Conservation (phyloP, 2,113 vertebrate species). For the Hippocampus barbouri region DNA sequence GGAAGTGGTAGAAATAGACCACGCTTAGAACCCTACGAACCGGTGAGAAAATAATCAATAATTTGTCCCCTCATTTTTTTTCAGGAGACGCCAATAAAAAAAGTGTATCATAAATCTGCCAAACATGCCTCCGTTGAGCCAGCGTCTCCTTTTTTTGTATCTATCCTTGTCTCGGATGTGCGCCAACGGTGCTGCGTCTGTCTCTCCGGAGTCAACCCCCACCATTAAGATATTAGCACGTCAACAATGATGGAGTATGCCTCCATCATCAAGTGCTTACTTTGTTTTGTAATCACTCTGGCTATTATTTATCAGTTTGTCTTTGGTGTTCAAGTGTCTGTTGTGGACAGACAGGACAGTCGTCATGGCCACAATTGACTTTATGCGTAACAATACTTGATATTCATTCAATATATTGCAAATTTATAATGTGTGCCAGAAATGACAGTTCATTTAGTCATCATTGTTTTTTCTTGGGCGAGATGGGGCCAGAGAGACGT, state of each 20-base stretch:
- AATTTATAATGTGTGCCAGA: background rate
- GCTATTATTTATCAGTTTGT: slow-evolving; percentile 9
- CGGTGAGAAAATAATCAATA: background rate
- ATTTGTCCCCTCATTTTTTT: background rate
- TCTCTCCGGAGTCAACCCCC: slow-evolving; percentile 22
- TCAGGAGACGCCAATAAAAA: slow-evolving; percentile 21
- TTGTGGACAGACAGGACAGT: slow-evolving; percentile 11
- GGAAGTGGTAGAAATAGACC: slow-evolving; percentile 13
- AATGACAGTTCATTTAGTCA: too few relatives aligned
- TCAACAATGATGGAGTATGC: slow-evolving; percentile 8
- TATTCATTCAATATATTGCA: background rate
- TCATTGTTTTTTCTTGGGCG: too few relatives aligned
- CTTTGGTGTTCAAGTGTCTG: slow-evolving; percentile 13
- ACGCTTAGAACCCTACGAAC: background rate
- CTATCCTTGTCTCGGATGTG: slow-evolving; percentile 25
- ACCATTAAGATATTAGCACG: slow-evolving; percentile 35
- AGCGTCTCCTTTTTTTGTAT: slow-evolving; percentile 10
- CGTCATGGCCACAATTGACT: background rate
- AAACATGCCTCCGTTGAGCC: slow-evolving; percentile 25
- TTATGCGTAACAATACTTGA: background rate
- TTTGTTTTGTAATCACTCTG: slow-evolving; percentile 15
- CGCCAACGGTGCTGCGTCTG: slow-evolving; percentile 11
- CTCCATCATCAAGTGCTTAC: slow-evolving; percentile 30
- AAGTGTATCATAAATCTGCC: slow-evolving; percentile 24
- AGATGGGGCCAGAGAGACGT: too few relatives aligned